Evolutionary conservation across 2,888 invertebrate genomes (phyloP), one percentile per base, ranked within the genome.

Genomic region (Cancer borealis): DNA sequence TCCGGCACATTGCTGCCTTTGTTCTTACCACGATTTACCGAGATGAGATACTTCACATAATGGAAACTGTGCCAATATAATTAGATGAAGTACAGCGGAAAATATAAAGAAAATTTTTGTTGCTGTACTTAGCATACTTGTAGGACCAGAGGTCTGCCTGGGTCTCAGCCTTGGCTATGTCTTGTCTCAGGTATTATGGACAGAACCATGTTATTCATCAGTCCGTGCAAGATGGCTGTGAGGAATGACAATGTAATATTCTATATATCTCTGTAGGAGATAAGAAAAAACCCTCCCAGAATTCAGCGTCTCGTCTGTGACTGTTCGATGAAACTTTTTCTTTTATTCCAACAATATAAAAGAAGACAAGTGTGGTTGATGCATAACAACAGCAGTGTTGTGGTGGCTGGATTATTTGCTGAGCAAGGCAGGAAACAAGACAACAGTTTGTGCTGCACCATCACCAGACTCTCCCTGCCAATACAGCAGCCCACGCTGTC

Each of bases 181-280:
- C 26, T 73, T 73, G 73, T 73, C n/a, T 73, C 73, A 73, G n/a
- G 73, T 73, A 26, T 73, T 73, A 73, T 73, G 73, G 3, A 73
- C 8, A 73, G 26, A 21, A 21, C 73, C 21, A 73, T 73, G 39
- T 39, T 73, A 26, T 73, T 73, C 73, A 73, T 26, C 73, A n/a
- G 73, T 73, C 73, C 26, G 8, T 73, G n/a, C 73, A 73, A 26
- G 5, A 73, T 26, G 26, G 73, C 5, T 26, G 73, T 26, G 26
- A 21, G 3, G 26, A 73, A 73, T 73, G 73, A 26, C 26, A 73
- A 73, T 73, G 26, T 73, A 73, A 73, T 73, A 73, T n/a, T n/a
- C 26, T 66, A 12, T 26, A 10, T n/a, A 3, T 73, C 73, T 73
- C 73, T 54, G 54, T 54, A 54, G 54, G 6, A 73, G 1, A 4